Evolutionary conservation across 2,888 invertebrate genomes (phyloP), one percentile per base, ranked within the genome.

Genomic region (Synergus japonicus): DNA sequence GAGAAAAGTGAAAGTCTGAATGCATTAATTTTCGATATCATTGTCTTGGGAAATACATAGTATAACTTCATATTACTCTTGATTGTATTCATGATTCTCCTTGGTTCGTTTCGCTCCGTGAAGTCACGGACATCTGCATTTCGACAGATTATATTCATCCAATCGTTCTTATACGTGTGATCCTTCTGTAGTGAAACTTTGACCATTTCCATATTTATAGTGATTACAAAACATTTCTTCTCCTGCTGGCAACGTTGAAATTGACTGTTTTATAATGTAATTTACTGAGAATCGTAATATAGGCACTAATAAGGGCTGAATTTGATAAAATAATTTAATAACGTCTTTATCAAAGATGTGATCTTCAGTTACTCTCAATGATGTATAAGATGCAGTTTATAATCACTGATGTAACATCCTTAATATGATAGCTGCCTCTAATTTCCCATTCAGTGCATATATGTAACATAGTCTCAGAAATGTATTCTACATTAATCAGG

Each of bases 401-500:
- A 49, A 49, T 64, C 22, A 13, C 15, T 1, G 4, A 22, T 37
- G 64, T 29, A 64, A 64, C 1, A 64, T 64, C 13, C 29, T 37
- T 37, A 12, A 64, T 2, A 29, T 64, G 64, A 64, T 64, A 64
- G 15, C 29, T 64, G 37, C 37, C 46, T 67, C 22, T 46, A 22
- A 67, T 69, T 69, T 49, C n/a, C 49, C 7, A 69, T 69, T 49
- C 69, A 54, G 29, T 46, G 46, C 69, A 49, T 13, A 69, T 69
- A 69, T 69, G 69, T 49, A 69, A 69, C 29, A 44, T 46, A 69
- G 8, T 15, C 29, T 69, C 46, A 46, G 49, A 10, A 29, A 43
- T 69, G 69, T 69, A 8, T 69, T 15, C 69, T 69, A 37, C 69
- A 49, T 69, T 29, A 49, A 69, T 73, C 49, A 29, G 54, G 73